These are phyloP conservation scores for Drosophila pandora DNA, from an alignment of 1,140 invertebrate species.

Conservation along the genomic window DNA sequence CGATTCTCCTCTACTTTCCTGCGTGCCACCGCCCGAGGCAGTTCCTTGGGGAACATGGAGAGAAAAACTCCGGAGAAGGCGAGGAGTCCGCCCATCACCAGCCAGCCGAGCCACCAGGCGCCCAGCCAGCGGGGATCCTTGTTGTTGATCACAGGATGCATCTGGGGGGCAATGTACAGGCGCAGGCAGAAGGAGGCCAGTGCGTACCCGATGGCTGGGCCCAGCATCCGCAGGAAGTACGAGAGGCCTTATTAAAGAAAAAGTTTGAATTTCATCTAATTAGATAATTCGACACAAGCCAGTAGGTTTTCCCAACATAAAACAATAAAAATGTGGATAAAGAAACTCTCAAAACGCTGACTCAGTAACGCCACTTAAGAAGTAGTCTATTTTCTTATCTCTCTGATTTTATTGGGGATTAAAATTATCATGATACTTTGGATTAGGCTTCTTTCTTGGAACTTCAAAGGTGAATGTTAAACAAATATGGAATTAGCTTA, in stretches of 20 bases:
- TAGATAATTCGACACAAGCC: background rate
- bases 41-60: slow-evolving; percentile 87
- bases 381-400: slow-evolving; percentile 9
- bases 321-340: background rate
- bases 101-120: slow-evolving; percentile 92
- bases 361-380: slow-evolving; percentile 3
- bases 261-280: background rate
- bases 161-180: slow-evolving; percentile 88
- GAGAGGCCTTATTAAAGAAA: slow-evolving; percentile 85
- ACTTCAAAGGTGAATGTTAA: slow-evolving; percentile 1
- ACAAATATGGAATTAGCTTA: too few species aligned
- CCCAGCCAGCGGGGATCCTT: slow-evolving; percentile 90
- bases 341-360: background rate
- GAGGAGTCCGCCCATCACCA: slow-evolving; percentile 87
- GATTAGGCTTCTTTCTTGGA: slow-evolving; percentile 9
- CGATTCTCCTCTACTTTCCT: slow-evolving; percentile 84
- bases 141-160: slow-evolving; percentile 88
- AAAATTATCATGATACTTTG: slow-evolving; percentile 10
- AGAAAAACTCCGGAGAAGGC: slow-evolving; percentile 87
- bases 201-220: slow-evolving; percentile 89
- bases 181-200: slow-evolving; percentile 89
- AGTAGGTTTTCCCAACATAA: background rate
- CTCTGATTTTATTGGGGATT: background rate
- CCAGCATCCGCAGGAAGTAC: slow-evolving; percentile 89
- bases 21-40: slow-evolving; percentile 86